phyloP scores from a whole-genome alignment of 37 sponge, comb jelly and placozoan genomes.

The Theonella swinhoei region DNA sequence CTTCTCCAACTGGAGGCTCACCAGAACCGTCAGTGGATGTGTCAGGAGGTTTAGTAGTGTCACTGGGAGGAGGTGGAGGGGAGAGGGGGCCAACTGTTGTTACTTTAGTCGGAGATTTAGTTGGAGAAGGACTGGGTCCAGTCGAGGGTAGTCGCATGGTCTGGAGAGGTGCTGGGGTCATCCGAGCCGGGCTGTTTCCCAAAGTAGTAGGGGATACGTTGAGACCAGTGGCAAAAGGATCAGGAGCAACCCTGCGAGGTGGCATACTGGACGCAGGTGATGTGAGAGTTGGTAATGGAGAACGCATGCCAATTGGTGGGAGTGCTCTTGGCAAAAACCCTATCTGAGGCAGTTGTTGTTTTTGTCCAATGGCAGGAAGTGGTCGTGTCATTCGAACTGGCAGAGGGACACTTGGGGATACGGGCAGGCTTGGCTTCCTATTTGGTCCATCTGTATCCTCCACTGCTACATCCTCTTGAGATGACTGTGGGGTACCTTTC shows the following conservation, averaged over 20 bases:
- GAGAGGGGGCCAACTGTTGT: background rate
- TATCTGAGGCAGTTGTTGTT: background rate
- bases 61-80: background rate
- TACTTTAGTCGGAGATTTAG: background rate
- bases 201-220: background rate
- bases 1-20: no score
- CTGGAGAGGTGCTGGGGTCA: background rate
- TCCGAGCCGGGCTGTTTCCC: background rate
- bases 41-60: background rate
- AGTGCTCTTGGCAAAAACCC: background rate
- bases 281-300: background rate
- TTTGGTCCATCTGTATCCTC: background rate
- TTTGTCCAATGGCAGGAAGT: conserved; percentile 13
- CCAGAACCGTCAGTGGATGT: no score
- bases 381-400: conserved; percentile 15
- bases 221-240: background rate
- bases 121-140: background rate
- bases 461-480: conserved; percentile 54
- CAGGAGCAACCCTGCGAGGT: background rate
- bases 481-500: conserved; percentile 40
- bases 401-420: background rate
- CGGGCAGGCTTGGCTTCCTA: background rate
- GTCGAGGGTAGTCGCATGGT: background rate
- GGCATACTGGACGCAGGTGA: background rate
- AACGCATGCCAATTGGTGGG: conserved; percentile 13